Base-by-base conservation (phyloP, 2,888 invertebrate species). In the Drosophila borealis region DNA sequence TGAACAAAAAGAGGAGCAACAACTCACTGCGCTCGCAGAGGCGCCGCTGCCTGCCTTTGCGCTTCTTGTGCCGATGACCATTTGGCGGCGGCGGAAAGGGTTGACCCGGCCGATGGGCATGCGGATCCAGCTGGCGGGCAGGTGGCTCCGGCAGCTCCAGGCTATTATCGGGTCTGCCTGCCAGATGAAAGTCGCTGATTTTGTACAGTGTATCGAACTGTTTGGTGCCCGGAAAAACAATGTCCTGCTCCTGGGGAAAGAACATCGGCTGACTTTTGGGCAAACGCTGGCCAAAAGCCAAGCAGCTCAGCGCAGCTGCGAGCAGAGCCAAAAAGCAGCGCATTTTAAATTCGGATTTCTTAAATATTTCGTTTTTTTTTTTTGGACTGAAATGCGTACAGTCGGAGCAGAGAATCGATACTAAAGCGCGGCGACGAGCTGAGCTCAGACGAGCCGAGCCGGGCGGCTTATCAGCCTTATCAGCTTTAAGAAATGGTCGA, bases 11-110 rank as follows among this genome's bases (percentile, higher is more conserved):
- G 0, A 25, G 0, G 37, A 17, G 17, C 17, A 17, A 17, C 1
- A 17, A 57, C 51, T 81, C 71, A 90, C 90, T 90, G 62, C 59
- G 76, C 62, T 90, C 90, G 55, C 91, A 91, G 3, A 89, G 54
- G 1, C 89, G 81, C 4, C 67, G 79, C 1, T 48, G 50, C 0
- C 49, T 36, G 5, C 49, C 25, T 4, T 1, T 46, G 19, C 34
- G 50, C n/a, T 49, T 65, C 13, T 75, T 77, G 4, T 63, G 34
- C 11, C 48, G 42, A 5, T 50, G 36, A 4, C 78, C 74, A 17
- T 54, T 65, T 0, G 68, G 65, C 0, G 89, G 79, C 13, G 89
- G 84, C 0, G 85, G 85, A 53, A 79, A 85, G 21, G 64, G 77
- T 39, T 89, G 80, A 1, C 85, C 85, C 1, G 85, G 89, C 2